A percentile compares a stretch with the other conserved stretches of the same genome.
Evolutionary conservation across 2,888 invertebrate species (phyloP).

Genomic region (Microplitis manilae): DNA sequence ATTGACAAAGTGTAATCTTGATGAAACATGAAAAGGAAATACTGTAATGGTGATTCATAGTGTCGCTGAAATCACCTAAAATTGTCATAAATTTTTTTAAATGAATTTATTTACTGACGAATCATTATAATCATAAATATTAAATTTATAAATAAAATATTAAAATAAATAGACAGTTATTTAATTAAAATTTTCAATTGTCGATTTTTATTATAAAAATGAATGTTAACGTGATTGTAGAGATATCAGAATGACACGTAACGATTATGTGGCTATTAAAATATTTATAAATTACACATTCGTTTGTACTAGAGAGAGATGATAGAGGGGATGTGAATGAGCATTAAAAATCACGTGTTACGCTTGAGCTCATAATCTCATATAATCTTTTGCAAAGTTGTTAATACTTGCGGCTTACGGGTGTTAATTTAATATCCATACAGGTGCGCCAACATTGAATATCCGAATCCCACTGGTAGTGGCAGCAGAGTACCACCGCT

Average conservation of each 20-base stretch:
- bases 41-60: neutral
- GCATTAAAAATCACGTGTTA: conserved; percentile 72
- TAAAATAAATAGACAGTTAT: neutral
- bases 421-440: conserved; percentile 73
- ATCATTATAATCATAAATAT: neutral
- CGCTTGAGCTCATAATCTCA: conserved; percentile 72
- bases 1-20: conserved; percentile 4
- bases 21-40: neutral
- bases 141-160: neutral
- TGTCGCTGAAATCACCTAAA: neutral
- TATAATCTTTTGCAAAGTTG: conserved; percentile 73
- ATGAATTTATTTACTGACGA: neutral
- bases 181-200: neutral
- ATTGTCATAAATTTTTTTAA: conserved; percentile 2
- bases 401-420: conserved; percentile 72
- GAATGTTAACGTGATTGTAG: neutral
- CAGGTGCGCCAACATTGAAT: conserved; percentile 72
- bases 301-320: neutral
- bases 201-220: neutral
- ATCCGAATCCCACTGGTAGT: conserved; percentile 70
- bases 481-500: conserved; percentile 46
- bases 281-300: conserved; percentile 60
- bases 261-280: conserved; percentile 8
- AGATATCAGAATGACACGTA: neutral
- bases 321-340: conserved; percentile 44